Evolutionary conservation across 2,888 invertebrate genomes (phyloP).

Genomic region (Eupithecia vulgata): DNA sequence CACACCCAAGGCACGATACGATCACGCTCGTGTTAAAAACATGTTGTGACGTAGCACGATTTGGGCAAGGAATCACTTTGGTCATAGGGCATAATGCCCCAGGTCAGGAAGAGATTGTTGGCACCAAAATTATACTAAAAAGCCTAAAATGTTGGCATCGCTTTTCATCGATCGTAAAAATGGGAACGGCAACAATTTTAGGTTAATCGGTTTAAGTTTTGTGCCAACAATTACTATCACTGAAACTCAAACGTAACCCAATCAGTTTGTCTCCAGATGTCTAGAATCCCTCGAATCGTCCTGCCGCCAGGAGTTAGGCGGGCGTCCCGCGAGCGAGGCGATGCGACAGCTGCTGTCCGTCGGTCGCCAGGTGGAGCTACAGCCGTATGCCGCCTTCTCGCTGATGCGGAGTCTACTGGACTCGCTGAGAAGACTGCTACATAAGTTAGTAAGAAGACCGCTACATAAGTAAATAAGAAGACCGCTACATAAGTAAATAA

Average conservation of each 20-base stretch:
- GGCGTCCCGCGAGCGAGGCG: constrained; percentile 84
- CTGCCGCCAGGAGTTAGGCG: constrained; percentile 66
- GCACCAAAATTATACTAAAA: not conserved
- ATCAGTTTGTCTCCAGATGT: constrained; percentile 58
- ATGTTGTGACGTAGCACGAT: too few species aligned
- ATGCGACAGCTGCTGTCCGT: constrained; percentile 88
- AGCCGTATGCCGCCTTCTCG: constrained; percentile 70
- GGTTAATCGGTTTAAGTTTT: not conserved
- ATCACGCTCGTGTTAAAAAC: too few species aligned
- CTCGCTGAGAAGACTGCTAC: constrained; percentile 63
- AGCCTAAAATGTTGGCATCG: not conserved
- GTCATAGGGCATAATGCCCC: too few species aligned
- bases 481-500: constrained; percentile 64
- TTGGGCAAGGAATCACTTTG: too few species aligned
- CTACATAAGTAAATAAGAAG: constrained; percentile 65
- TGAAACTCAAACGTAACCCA: not conserved
- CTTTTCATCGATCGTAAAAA: not conserved
- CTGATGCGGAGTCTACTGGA: constrained; percentile 65
- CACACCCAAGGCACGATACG: too few species aligned
- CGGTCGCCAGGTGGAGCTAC: constrained; percentile 89
- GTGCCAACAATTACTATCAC: not conserved
- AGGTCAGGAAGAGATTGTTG: too few species aligned
- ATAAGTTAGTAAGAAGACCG: constrained; percentile 63
- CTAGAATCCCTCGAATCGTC: constrained; percentile 70
- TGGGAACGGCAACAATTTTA: not conserved